Percentiles rank a stretch among this genome's conserved stretches.
These are phyloP conservation scores for Drosophila setifemur DNA, from an alignment of 1,140 invertebrate genomes.

Conservation along the genomic window DNA sequence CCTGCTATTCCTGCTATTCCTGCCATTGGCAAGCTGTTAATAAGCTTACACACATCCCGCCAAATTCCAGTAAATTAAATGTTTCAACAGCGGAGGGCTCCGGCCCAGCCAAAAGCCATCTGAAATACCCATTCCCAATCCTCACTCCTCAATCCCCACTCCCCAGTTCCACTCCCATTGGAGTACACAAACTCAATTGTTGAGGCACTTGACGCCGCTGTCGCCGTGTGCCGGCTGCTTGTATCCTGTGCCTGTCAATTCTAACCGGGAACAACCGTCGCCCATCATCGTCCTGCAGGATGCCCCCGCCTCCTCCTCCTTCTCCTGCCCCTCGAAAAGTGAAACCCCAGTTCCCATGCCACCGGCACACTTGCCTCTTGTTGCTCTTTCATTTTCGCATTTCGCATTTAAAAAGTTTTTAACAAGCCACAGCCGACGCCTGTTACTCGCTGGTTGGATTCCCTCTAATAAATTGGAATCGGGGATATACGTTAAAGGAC, in stretches of 20 bases:
- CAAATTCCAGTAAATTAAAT: slow-evolving; percentile 78
- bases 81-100: slow-evolving; percentile 43
- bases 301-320: background rate
- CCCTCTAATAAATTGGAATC: background rate
- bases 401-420: slow-evolving; percentile 75
- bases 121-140: too few relatives aligned
- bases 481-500: background rate
- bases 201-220: slow-evolving; percentile 64
- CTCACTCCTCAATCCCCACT: background rate
- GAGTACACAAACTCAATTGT: slow-evolving; percentile 68
- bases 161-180: background rate
- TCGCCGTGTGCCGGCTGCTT: slow-evolving; percentile 29
- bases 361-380: slow-evolving; percentile 40
- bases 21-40: slow-evolving; percentile 69
- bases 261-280: slow-evolving; percentile 19
- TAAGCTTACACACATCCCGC: slow-evolving; percentile 70
- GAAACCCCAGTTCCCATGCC: background rate
- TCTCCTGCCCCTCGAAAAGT: too few relatives aligned
- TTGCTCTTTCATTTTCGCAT: slow-evolving; percentile 81
- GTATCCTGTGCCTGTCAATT: slow-evolving; percentile 74
- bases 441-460: slow-evolving; percentile 1
- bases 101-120: too few relatives aligned
- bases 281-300: background rate
- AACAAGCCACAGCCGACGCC: slow-evolving; percentile 46
- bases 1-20: background rate